A percentile compares a stretch with the other conserved stretches of the same genome.
phyloP scores from a whole-genome alignment of 2,113 vertebrate genomes.

The Rhinoptilus africanus region DNA sequence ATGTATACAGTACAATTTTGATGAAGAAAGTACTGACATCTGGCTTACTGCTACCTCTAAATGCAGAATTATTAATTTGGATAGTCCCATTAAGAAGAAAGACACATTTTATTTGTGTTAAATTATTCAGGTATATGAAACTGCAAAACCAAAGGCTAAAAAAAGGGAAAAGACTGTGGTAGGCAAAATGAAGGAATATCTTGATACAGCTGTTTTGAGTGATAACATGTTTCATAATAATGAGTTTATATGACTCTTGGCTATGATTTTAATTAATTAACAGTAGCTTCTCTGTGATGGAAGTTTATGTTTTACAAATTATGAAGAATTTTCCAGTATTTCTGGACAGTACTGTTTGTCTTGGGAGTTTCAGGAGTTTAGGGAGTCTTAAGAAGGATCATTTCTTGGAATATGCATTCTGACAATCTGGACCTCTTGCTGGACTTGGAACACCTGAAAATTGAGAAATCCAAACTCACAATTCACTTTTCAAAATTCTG shows the following conservation, averaged over 20 bases:
- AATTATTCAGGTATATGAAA: background rate
- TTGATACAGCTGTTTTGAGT: background rate
- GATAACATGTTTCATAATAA: background rate
- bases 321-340: background rate
- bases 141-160: background rate
- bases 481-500: background rate
- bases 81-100: background rate
- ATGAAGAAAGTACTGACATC: background rate
- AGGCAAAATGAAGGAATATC: background rate
- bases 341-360: background rate
- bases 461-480: background rate
- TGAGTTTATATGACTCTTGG: background rate
- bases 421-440: background rate
- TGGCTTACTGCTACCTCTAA: background rate
- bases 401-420: background rate
- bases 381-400: background rate
- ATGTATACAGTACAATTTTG: background rate
- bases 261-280: background rate
- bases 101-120: background rate
- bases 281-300: background rate
- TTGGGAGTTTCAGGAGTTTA: background rate
- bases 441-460: background rate
- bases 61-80: background rate
- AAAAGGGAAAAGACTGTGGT: background rate
- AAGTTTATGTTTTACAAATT: background rate